phyloP scores from a whole-genome alignment of 2,888 invertebrate species.

The Lithophane socia region DNA sequence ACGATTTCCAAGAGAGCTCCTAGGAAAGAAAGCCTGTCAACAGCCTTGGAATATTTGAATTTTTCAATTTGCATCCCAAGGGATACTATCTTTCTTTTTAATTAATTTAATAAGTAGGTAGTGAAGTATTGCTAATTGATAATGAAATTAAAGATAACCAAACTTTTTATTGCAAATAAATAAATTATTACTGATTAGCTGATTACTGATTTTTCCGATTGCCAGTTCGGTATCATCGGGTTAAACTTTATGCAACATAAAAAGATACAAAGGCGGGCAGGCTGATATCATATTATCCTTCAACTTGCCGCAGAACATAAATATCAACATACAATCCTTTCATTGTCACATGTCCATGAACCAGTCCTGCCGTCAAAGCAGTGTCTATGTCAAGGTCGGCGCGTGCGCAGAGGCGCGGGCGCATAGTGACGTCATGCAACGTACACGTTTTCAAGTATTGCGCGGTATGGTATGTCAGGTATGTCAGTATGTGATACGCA shows the following conservation, averaged over 20 bases:
- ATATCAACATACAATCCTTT: slow-evolving; percentile 19
- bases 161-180: no score
- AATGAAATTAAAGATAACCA: not conserved
- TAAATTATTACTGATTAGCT: no score
- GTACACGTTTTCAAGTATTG: slow-evolving; percentile 36
- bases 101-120: not conserved
- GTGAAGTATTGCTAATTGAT: not conserved
- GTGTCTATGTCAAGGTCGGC: slow-evolving; percentile 66
- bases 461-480: slow-evolving; percentile 20
- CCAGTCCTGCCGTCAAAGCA: slow-evolving; percentile 33
- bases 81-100: not conserved
- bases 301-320: not conserved
- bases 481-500: slow-evolving; percentile 24
- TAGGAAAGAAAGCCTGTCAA: not conserved
- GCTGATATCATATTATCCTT: slow-evolving; percentile 4
- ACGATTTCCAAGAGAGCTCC: not conserved
- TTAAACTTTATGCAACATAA: not conserved
- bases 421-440: slow-evolving; percentile 34
- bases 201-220: no score
- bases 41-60: not conserved
- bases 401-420: slow-evolving; percentile 36
- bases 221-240: no score
- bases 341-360: slow-evolving; percentile 53
- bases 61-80: not conserved
- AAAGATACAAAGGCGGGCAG: not conserved